Evolutionary conservation across 2,888 invertebrate species (phyloP).

Genomic region (Xanthia icteritia): DNA sequence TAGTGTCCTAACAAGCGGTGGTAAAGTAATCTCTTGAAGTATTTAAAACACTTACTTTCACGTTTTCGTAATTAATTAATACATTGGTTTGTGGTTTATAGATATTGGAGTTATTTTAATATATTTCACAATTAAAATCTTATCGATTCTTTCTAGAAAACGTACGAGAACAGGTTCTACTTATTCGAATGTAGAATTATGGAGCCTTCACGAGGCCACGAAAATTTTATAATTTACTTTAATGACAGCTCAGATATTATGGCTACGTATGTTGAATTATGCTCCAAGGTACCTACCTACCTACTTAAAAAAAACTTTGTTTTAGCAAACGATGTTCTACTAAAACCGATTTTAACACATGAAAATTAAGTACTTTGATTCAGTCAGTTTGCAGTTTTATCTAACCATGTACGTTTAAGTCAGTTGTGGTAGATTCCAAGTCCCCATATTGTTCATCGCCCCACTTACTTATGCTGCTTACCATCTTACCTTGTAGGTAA

Average conservation of each 20-base stretch:
- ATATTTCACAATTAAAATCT: background rate
- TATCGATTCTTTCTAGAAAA: slow-evolving; percentile 29
- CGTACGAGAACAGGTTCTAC: background rate
- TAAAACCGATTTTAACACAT: background rate
- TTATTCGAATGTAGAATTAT: background rate
- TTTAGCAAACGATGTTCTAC: slow-evolving; percentile 17
- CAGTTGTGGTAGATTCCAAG: no score
- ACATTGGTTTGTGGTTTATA: slow-evolving; percentile 23
- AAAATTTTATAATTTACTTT: slow-evolving; percentile 28
- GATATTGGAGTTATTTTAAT: slow-evolving; percentile 28
- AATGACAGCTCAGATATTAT: slow-evolving; percentile 8
- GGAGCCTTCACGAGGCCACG: slow-evolving; percentile 1
- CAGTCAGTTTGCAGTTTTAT: background rate
- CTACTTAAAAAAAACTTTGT: slow-evolving; percentile 6
- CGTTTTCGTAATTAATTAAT: slow-evolving; percentile 16
- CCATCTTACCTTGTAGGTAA: background rate
- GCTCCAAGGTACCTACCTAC: slow-evolving; percentile 21
- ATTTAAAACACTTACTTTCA: slow-evolving; percentile 9
- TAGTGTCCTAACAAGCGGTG: background rate
- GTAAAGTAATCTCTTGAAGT: background rate
- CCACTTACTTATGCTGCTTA: background rate
- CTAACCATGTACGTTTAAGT: background rate
- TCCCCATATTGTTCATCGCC: background rate
- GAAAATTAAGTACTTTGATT: background rate
- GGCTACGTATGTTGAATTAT: slow-evolving; percentile 5